phyloP scores from a whole-genome alignment of 2,888 invertebrate genomes.

The Oscheius sp. region DNA sequence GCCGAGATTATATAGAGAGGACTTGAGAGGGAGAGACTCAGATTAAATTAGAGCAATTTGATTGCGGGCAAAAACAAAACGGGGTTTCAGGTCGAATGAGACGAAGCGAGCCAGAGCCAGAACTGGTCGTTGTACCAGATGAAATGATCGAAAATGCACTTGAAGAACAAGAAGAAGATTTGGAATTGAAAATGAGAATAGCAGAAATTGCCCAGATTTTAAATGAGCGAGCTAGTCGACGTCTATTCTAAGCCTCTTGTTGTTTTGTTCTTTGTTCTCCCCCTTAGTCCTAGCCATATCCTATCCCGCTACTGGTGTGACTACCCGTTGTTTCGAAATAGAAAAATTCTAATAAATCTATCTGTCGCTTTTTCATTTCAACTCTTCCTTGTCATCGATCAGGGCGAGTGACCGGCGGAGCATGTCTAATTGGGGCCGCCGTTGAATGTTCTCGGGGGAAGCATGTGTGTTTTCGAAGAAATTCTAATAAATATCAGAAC shows the following conservation, averaged over 20 bases:
- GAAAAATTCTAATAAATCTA: too few relatives aligned
- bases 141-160: slow-evolving; percentile 48
- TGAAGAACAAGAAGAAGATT: slow-evolving; percentile 48
- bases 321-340: too few relatives aligned
- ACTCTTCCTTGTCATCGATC: background rate
- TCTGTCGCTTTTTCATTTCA: too few relatives aligned
- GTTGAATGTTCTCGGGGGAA: background rate
- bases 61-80: background rate
- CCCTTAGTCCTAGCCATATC: slow-evolving; percentile 16
- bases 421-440: background rate
- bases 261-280: background rate
- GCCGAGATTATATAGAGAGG: background rate
- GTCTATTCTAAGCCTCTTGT: slow-evolving; percentile 19
- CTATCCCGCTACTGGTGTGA: background rate
- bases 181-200: slow-evolving; percentile 56
- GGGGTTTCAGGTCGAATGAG: slow-evolving; percentile 18
- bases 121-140: slow-evolving; percentile 49
- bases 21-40: background rate
- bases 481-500: too few relatives aligned
- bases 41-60: background rate
- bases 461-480: too few relatives aligned
- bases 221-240: slow-evolving; percentile 56
- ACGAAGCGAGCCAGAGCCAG: slow-evolving; percentile 10
- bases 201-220: slow-evolving; percentile 61
- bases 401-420: background rate